Conservation (phyloP, 2,113 vertebrate genomes). For the Riparia riparia region DNA sequence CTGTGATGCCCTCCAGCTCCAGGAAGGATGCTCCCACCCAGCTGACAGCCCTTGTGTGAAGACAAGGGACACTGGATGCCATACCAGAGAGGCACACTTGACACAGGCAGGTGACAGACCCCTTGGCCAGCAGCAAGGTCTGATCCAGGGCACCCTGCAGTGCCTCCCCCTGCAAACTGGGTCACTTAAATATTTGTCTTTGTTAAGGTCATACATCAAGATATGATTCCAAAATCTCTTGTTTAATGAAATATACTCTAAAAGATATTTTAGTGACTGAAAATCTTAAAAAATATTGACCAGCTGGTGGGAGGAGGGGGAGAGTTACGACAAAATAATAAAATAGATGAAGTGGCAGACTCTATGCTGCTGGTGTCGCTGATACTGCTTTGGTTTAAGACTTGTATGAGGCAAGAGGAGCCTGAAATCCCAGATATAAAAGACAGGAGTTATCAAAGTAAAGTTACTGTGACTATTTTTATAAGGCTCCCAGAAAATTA, state of each 20-base stretch:
- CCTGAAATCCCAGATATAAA: not conserved
- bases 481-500: not conserved
- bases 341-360: not conserved
- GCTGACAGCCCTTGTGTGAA: not conserved
- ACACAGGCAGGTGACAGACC: not conserved
- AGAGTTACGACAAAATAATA: not conserved
- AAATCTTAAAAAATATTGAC: not conserved
- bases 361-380: not conserved
- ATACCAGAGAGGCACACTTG: accelerated
- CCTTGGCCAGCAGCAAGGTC: not conserved
- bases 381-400: not conserved
- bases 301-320: accelerated
- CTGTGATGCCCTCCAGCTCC: not conserved
- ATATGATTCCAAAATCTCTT: not conserved
- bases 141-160: not conserved
- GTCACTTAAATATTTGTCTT: not conserved
- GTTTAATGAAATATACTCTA: not conserved
- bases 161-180: not conserved
- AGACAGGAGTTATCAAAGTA: not conserved
- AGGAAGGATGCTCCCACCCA: not conserved
- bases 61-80: not conserved
- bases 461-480: not conserved
- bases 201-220: not conserved
- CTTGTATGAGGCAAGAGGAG: not conserved
- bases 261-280: not conserved